Evolutionary conservation across 2,797 vertebrate species (phyloP).

Genomic region (Okamejei kenojei): DNA sequence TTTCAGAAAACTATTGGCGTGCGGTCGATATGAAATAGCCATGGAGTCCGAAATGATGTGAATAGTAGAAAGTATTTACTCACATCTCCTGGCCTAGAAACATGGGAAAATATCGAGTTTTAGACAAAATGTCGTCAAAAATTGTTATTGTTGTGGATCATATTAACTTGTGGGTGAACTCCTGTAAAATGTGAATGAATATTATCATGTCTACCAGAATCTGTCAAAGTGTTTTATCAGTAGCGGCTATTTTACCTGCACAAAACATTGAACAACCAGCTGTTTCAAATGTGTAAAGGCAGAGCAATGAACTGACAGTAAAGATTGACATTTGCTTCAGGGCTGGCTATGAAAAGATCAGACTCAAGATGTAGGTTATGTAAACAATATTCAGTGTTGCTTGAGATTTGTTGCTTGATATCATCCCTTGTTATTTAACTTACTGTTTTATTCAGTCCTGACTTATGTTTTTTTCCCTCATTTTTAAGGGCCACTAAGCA

Average conservation of each 20-base stretch:
- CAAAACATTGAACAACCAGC: neutral
- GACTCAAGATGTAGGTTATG: neutral
- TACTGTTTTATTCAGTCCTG: neutral
- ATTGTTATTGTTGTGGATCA: neutral
- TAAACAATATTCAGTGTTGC: neutral
- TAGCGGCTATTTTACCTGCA: neutral
- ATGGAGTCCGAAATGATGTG: neutral
- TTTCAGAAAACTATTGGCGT: neutral
- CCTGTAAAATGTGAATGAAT: slow-evolving; percentile 17
- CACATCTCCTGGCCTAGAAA: neutral
- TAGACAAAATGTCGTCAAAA: neutral
- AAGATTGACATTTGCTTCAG: neutral
- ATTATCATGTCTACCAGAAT: neutral
- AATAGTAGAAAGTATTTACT: neutral
- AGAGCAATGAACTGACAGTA: slow-evolving; percentile 4
- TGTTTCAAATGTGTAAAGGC: slow-evolving; percentile 7
- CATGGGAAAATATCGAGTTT: neutral
- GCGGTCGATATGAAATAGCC: neutral
- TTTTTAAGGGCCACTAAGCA: slow-evolving; percentile 14
- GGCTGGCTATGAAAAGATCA: neutral
- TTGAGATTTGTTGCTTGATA: neutral
- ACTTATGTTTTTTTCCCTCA: neutral
- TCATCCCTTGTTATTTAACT: neutral
- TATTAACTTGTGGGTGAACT: neutral
- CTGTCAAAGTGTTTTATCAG: neutral